Conservation (phyloP, 2,113 vertebrate species). For the Cygnus buccinator region DNA sequence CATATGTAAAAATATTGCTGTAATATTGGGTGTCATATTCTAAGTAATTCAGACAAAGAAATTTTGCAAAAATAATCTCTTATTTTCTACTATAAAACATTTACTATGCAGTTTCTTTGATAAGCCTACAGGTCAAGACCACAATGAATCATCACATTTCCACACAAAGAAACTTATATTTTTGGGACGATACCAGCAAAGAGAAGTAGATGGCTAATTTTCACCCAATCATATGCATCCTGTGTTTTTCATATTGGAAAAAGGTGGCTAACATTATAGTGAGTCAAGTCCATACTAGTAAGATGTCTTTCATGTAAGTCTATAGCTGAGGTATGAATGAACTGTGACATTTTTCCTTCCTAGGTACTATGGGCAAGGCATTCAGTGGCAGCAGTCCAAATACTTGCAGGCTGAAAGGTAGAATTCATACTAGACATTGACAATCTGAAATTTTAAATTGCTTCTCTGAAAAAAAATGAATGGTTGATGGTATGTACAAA, state of each 20-base stretch:
- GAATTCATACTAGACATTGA: neutral
- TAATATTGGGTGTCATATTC: neutral
- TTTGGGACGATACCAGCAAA: neutral
- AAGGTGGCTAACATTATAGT: neutral
- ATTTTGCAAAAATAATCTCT: neutral
- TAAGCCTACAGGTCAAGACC: neutral
- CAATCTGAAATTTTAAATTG: neutral
- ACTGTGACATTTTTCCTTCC: neutral
- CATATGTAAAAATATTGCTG: neutral
- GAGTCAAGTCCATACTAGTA: rapidly evolving
- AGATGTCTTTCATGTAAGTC: neutral
- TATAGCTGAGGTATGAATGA: neutral
- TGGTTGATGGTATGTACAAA: neutral
- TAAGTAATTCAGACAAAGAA: neutral
- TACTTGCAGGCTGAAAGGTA: neutral
- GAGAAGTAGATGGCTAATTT: neutral
- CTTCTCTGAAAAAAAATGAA: neutral
- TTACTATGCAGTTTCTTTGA: neutral
- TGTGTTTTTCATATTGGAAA: neutral
- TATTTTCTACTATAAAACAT: neutral
- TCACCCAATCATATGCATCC: neutral
- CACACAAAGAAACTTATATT: neutral
- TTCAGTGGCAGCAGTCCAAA: neutral
- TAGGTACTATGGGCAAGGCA: neutral
- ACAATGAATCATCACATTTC: neutral